Conservation (phyloP, 2,888 invertebrate genomes). For the Brenthis ino region DNA sequence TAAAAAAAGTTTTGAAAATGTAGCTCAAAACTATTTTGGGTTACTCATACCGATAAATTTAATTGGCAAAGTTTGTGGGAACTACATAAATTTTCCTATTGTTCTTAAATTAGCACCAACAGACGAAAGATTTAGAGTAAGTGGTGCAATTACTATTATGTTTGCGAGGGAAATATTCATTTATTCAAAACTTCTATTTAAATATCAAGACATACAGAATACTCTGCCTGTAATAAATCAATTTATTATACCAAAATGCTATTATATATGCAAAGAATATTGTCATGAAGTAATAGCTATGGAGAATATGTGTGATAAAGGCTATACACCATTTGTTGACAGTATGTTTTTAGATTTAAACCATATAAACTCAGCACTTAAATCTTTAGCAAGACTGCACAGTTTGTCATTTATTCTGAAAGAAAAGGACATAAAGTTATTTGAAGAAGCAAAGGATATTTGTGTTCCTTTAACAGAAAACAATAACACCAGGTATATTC, state of each 20-base stretch:
- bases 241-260: slow-evolving; percentile 59
- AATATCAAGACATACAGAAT: slow-evolving; percentile 53
- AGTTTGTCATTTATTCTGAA: slow-evolving; percentile 65
- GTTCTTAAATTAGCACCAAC: slow-evolving; percentile 71
- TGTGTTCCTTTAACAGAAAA: slow-evolving; percentile 61
- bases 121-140: slow-evolving; percentile 66
- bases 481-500: slow-evolving; percentile 60
- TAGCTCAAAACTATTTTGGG: slow-evolving; percentile 74
- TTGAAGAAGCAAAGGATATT: slow-evolving; percentile 49
- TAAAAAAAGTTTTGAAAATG: slow-evolving; percentile 53
- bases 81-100: slow-evolving; percentile 47
- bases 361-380: slow-evolving; percentile 58
- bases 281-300: slow-evolving; percentile 66
- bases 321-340: slow-evolving; percentile 56
- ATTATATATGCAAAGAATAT: slow-evolving; percentile 57
- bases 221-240: slow-evolving; percentile 37
- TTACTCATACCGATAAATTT: slow-evolving; percentile 61
- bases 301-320: slow-evolving; percentile 60
- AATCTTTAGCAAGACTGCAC: slow-evolving; percentile 65
- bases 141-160: slow-evolving; percentile 66
- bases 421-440: slow-evolving; percentile 47
- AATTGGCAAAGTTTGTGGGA: slow-evolving; percentile 46
- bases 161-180: slow-evolving; percentile 67
- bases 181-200: slow-evolving; percentile 56
- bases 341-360: slow-evolving; percentile 59